phyloP scores from a whole-genome alignment of 2,888 invertebrate genomes.

The Andrena marginata region DNA sequence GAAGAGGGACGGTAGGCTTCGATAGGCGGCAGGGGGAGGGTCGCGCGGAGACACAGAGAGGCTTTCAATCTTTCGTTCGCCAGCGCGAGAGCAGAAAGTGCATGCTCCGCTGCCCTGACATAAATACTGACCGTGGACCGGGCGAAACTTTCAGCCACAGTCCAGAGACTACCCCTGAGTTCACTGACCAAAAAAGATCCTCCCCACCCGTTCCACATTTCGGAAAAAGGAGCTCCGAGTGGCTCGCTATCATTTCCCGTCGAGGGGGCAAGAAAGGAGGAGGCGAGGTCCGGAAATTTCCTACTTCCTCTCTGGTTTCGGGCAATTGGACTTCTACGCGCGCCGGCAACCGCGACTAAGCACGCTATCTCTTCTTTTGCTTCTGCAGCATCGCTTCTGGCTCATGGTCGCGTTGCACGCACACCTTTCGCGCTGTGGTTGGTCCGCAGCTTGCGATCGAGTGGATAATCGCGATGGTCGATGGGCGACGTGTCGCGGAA shows the following conservation, averaged over 20 bases:
- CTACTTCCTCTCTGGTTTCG: slow-evolving; percentile 53
- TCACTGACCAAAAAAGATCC: slow-evolving; percentile 46
- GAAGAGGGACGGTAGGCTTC: slow-evolving; percentile 28
- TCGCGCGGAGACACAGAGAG: not conserved
- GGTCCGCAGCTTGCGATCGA: not conserved
- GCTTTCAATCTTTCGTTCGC: slow-evolving; percentile 52
- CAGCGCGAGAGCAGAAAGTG: slow-evolving; percentile 44
- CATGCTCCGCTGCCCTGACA: slow-evolving; percentile 53
- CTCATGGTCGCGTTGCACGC: slow-evolving; percentile 23
- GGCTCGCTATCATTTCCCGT: slow-evolving; percentile 52
- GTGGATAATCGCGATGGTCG: not conserved
- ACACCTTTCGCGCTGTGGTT: not conserved
- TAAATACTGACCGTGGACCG: slow-evolving; percentile 51
- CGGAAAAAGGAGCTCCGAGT: slow-evolving; percentile 53
- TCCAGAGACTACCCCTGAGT: slow-evolving; percentile 32
- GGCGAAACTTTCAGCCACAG: slow-evolving; percentile 50
- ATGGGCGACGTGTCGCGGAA: not conserved
- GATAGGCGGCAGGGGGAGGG: slow-evolving; percentile 8
- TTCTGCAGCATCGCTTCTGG: slow-evolving; percentile 2
- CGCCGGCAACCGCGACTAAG: slow-evolving; percentile 38
- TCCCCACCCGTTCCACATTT: slow-evolving; percentile 31
- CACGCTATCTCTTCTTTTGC: slow-evolving; percentile 50
- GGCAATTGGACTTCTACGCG: slow-evolving; percentile 56
- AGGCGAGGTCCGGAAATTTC: slow-evolving; percentile 53
- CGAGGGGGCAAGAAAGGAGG: slow-evolving; percentile 43